A percentile compares a stretch with the other conserved stretches of the same genome.
Conservation (phyloP, 2,888 invertebrate genomes). For the Brassicogethes aeneus region DNA sequence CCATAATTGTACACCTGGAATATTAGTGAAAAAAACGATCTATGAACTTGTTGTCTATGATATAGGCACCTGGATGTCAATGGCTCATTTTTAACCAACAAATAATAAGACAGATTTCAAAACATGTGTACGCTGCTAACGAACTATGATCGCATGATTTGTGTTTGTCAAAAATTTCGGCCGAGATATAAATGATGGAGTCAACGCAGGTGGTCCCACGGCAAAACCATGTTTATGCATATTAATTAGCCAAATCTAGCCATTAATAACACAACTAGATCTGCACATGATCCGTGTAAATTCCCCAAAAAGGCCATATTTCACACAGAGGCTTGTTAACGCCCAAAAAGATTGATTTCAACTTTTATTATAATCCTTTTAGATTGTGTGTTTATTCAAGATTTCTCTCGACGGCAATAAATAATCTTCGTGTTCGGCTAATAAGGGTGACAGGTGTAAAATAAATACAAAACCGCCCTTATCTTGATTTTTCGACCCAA, state of each 20-base stretch:
- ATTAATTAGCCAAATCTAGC: slow-evolving; percentile 1
- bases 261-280: background rate
- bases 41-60: too few species aligned
- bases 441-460: slow-evolving; percentile 26
- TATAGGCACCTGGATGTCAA: too few species aligned
- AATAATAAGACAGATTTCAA: too few species aligned
- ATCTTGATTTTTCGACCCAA: slow-evolving; percentile 22
- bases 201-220: background rate
- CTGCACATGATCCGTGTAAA: background rate
- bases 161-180: too few species aligned
- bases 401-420: slow-evolving; percentile 10
- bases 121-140: too few species aligned
- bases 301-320: background rate
- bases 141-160: too few species aligned
- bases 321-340: slow-evolving; percentile 8
- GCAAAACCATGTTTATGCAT: background rate
- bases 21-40: too few species aligned
- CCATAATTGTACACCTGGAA: too few species aligned
- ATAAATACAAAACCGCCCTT: slow-evolving; percentile 26
- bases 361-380: too few species aligned
- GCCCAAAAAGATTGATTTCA: slow-evolving; percentile 6
- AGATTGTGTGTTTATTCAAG: slow-evolving; percentile 1
- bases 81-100: too few species aligned
- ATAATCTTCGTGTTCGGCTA: slow-evolving; percentile 19
- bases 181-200: slow-evolving; percentile 1